Evolutionary conservation across 2,797 vertebrate genomes (phyloP).

Genomic region (Trematomus bernacchii): DNA sequence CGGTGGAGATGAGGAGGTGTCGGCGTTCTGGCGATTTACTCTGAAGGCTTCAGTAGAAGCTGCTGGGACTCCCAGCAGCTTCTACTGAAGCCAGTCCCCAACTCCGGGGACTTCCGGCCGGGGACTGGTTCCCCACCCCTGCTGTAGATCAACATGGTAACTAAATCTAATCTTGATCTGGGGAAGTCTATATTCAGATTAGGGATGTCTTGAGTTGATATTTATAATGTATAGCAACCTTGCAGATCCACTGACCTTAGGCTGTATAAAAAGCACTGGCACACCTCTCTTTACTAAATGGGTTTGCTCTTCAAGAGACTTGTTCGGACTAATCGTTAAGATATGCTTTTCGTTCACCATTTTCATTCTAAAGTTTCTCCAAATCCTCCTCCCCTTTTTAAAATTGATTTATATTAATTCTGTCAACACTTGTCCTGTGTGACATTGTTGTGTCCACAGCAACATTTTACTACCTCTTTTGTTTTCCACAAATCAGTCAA

Average conservation of each 20-base stretch:
- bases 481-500: slow-evolving; percentile 20
- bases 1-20: too few species aligned
- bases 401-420: neutral
- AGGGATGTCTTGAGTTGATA: slow-evolving; percentile 48
- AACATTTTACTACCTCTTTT: neutral
- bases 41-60: too few species aligned
- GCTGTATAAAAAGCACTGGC: slow-evolving; percentile 16
- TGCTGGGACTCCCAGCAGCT: too few species aligned
- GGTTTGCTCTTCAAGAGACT: neutral
- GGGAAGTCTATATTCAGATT: slow-evolving; percentile 42
- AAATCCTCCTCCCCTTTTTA: neutral
- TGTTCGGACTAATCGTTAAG: neutral
- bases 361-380: neutral
- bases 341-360: neutral
- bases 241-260: slow-evolving; percentile 44
- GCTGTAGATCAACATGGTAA: slow-evolving; percentile 17
- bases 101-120: too few species aligned
- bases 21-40: too few species aligned
- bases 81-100: too few species aligned
- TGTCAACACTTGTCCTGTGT: neutral
- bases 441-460: neutral
- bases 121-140: too few species aligned
- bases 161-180: slow-evolving; percentile 35
- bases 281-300: neutral
- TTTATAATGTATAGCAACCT: slow-evolving; percentile 56